phyloP scores from a whole-genome alignment of 2,888 invertebrate species.

The Diarsia brunnea region DNA sequence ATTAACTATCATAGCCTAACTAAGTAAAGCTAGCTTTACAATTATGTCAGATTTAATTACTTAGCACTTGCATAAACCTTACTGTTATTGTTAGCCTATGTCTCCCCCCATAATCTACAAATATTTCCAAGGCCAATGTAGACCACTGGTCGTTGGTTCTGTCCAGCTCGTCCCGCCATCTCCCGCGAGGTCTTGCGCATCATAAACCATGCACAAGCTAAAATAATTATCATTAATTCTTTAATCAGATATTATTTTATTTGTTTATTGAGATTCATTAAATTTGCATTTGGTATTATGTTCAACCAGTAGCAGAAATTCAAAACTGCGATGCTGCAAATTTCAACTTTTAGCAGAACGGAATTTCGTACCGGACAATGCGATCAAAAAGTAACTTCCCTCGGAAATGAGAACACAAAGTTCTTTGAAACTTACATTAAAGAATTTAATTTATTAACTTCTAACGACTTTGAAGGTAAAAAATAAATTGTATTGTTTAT shows the following conservation, averaged over 20 bases:
- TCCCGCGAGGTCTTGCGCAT: no score
- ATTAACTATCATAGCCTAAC: not conserved
- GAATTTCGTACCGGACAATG: slow-evolving; percentile 19
- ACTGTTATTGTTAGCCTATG: no score
- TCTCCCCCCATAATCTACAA: no score
- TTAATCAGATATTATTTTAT: not conserved
- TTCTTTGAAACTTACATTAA: slow-evolving; percentile 36
- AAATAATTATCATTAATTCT: not conserved
- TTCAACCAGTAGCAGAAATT: not conserved
- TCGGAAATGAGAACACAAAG: slow-evolving; percentile 20
- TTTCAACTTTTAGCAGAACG: slow-evolving; percentile 6
- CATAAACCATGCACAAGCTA: not conserved
- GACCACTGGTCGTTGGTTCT: no score
- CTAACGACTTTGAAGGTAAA: slow-evolving; percentile 29
- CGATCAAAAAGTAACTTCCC: slow-evolving; percentile 23
- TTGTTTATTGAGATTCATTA: not conserved
- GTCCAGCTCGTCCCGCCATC: no score
- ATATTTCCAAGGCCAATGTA: no score
- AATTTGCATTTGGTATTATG: not conserved
- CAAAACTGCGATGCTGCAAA: not conserved
- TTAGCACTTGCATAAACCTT: no score
- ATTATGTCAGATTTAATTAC: no score
- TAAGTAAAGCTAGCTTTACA: not conserved
- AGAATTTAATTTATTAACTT: slow-evolving; percentile 44
- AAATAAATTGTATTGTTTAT: slow-evolving; percentile 15